Base-by-base conservation (phyloP, 2,113 vertebrate genomes). In the Andinoacara biseriatus region DNA sequence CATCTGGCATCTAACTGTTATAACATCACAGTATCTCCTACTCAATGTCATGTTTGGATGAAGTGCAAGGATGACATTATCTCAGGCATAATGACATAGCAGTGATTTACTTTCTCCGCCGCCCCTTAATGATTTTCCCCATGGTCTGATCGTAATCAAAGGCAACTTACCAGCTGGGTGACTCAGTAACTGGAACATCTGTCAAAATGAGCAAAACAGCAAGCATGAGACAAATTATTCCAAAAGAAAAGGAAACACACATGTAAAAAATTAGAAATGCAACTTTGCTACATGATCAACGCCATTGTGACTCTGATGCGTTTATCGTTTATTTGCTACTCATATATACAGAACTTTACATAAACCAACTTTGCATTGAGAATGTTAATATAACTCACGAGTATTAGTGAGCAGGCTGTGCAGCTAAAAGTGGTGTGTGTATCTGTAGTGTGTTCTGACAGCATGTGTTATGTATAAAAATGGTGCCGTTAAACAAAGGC, bases 91-190 rank as follows among this genome's bases (percentile, higher is more conserved):
- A 77, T 87, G 82, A 88, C 74, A 87, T 26, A 83, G 82, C 43
- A 69, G 46, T 79, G 85, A 78, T 79, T 33, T 76, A 58, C 61
- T 78, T 56, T 75, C 80, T 76, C 38, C 82, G 76, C 40, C 59
- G 3, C 46, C 57, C 40, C 22, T 85, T 40, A 26, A 76, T 74
- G 2, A 74, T 85, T 63, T 76, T 77, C 49, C 40, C 46, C 76
- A 63, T 20, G 29, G 17, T 61, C 69, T 60, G 74, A 84, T 52
- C 33, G 74, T 22, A 94, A 87, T 81, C 43, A 88, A 57, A 86
- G 61, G 72, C 38, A 89, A 91, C 95, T 95, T 91, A 95, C 95
- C 93, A 52, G 59, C 85, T 89, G 85, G 83, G 54, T 85, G 91
- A 91, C 57, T 90, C 89, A 33, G 35, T 60, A n/a, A 85, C 93